A percentile compares a stretch with the other conserved stretches of the same genome.
These are phyloP conservation scores for human DNA, from an alignment of 2,113 vertebrate species.

Conservation along the genomic window DNA sequence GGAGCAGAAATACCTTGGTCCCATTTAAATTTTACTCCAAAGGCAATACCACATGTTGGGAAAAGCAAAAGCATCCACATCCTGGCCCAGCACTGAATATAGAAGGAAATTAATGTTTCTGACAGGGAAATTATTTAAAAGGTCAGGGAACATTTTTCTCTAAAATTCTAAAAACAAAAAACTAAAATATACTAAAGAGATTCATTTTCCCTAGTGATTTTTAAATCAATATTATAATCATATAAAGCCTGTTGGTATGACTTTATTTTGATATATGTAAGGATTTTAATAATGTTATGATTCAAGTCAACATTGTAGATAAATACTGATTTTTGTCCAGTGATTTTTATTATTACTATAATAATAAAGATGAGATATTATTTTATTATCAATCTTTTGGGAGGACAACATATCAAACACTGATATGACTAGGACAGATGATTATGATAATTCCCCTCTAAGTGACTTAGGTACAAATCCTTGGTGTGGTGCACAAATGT, in stretches of 20 bases:
- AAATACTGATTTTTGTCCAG: conserved; percentile 83
- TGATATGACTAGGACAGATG: background rate
- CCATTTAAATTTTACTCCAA: conserved; percentile 40
- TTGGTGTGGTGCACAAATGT: background rate
- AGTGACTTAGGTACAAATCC: conserved; percentile 33
- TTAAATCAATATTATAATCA: conserved; percentile 42
- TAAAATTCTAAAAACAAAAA: conserved; percentile 56
- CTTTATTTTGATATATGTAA: conserved; percentile 61
- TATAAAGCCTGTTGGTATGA: conserved; percentile 1
- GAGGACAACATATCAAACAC: background rate
- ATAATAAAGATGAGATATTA: conserved; percentile 65
- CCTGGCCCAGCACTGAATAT: background rate
- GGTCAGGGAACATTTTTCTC: background rate
- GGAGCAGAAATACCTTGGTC: conserved; percentile 13
- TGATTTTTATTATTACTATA: conserved; percentile 78
- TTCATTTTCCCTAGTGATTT: conserved; percentile 33
- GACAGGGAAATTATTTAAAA: conserved; percentile 31
- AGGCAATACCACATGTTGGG: background rate
- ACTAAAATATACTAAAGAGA: background rate
- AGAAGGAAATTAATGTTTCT: conserved; percentile 22
- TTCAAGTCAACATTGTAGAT: conserved; percentile 87
- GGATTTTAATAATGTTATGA: conserved; percentile 84
- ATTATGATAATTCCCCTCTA: background rate
- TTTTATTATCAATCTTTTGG: conserved; percentile 65
- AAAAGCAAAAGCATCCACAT: background rate